phyloP scores from a whole-genome alignment of 2,888 invertebrate species.

The Sarcophaga caerulescens region DNA sequence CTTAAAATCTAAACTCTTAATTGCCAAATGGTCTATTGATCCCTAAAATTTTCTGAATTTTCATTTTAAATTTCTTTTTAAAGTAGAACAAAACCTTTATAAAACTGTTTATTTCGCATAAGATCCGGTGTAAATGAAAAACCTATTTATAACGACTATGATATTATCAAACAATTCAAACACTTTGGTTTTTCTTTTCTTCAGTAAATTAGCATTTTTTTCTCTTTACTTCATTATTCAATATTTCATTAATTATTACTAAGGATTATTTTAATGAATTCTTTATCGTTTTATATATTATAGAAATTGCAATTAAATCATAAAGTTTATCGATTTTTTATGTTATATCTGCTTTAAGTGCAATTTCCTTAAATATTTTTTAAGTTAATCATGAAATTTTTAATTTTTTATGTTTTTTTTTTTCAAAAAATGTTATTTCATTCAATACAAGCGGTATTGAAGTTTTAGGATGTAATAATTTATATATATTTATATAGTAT shows the following conservation, averaged over 20 bases:
- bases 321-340: constrained; percentile 18
- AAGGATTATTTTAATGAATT: constrained; percentile 57
- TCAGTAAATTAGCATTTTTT: constrained; percentile 70
- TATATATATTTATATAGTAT: constrained; percentile 16
- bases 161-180: constrained; percentile 4
- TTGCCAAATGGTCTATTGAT: no score
- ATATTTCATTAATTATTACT: constrained; percentile 64
- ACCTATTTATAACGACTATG: background rate
- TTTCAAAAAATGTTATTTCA: constrained; percentile 30
- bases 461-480: constrained; percentile 11
- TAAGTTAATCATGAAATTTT: constrained; percentile 20
- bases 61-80: no score
- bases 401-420: constrained; percentile 26
- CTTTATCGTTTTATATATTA: constrained; percentile 31
- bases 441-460: constrained; percentile 37
- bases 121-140: background rate
- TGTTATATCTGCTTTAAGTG: constrained; percentile 37
- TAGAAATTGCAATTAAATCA: constrained; percentile 61
- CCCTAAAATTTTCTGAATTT: no score
- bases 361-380: constrained; percentile 51
- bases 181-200: constrained; percentile 42
- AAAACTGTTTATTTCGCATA: no score
- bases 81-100: no score
- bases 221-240: constrained; percentile 59
- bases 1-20: no score